Conservation (phyloP, 2,888 invertebrate species). For the Xestobium rufovillosum region DNA sequence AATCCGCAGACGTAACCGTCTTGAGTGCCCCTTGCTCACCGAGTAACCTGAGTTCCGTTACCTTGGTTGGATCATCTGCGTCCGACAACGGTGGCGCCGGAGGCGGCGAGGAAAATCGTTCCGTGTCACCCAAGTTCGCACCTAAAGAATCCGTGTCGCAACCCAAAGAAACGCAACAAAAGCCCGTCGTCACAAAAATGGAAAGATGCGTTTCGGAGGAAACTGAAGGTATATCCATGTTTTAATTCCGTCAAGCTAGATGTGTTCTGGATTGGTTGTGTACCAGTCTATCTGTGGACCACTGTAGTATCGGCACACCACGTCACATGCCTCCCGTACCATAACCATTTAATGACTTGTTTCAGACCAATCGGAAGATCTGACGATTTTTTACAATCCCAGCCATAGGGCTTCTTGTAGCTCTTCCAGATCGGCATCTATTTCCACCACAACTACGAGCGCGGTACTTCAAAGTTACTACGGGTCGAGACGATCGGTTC, state of each 20-base stretch:
- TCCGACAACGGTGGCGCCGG: slow-evolving; percentile 41
- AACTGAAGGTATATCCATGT: slow-evolving; percentile 27
- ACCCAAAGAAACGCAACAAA: slow-evolving; percentile 16
- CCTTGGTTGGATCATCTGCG: slow-evolving; percentile 55
- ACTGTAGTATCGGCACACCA: too few relatives aligned
- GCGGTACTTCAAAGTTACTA: slow-evolving; percentile 43
- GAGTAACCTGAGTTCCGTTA: slow-evolving; percentile 66
- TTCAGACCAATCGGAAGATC: slow-evolving; percentile 28
- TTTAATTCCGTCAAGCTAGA: background rate
- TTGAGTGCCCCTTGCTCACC: slow-evolving; percentile 61
- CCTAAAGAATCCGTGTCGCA: slow-evolving; percentile 31
- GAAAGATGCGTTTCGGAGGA: slow-evolving; percentile 30
- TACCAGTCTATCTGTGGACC: too few relatives aligned
- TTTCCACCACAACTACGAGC: slow-evolving; percentile 33
- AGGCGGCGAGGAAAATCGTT: slow-evolving; percentile 13
- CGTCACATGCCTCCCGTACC: too few relatives aligned
- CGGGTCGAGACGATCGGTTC: slow-evolving; percentile 43
- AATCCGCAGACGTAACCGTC: slow-evolving; percentile 40
- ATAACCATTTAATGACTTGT: too few relatives aligned
- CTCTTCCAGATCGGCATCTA: slow-evolving; percentile 38
- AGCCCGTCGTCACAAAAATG: slow-evolving; percentile 20
- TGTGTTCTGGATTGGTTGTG: too few relatives aligned
- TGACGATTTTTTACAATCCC: slow-evolving; percentile 28
- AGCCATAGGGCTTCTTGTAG: slow-evolving; percentile 36
- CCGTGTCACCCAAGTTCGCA: slow-evolving; percentile 26